Evolutionary conservation across 1,140 invertebrate species (phyloP).

Genomic region (Muscidifurax raptorellus): DNA sequence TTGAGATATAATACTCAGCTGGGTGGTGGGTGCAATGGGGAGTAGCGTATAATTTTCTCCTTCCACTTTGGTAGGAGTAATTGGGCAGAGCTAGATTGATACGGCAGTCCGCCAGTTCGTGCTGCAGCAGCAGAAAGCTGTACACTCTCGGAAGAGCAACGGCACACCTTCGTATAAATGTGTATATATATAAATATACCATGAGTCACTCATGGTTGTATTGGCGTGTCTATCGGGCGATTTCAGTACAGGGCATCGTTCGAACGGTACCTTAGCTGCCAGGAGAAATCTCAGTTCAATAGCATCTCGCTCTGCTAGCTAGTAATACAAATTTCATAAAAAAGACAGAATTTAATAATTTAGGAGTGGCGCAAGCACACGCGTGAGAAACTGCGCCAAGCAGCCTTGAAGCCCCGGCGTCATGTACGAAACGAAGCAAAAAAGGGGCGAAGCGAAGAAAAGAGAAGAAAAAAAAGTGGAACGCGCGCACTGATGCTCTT

Average conservation of each 20-base stretch:
- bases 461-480: constrained; percentile 8
- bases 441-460: not conserved
- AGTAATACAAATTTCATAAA: no score
- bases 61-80: constrained; percentile 11
- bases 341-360: not conserved
- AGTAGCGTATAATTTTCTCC: constrained; percentile 66
- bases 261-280: not conserved
- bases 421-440: not conserved
- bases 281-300: not conserved
- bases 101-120: constrained; percentile 48
- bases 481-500: not conserved
- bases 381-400: constrained; percentile 56
- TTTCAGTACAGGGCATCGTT: not conserved
- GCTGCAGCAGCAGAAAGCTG: not conserved
- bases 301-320: not conserved
- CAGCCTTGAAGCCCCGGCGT: constrained; percentile 48
- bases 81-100: constrained; percentile 54
- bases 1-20: not conserved
- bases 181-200: no score
- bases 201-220: not conserved
- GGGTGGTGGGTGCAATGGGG: constrained; percentile 14
- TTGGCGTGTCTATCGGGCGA: not conserved
- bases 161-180: no score
- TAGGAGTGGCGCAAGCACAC: constrained; percentile 54
- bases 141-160: not conserved